Conservation (phyloP, 2,888 invertebrate species). For the Julus scanicus region DNA sequence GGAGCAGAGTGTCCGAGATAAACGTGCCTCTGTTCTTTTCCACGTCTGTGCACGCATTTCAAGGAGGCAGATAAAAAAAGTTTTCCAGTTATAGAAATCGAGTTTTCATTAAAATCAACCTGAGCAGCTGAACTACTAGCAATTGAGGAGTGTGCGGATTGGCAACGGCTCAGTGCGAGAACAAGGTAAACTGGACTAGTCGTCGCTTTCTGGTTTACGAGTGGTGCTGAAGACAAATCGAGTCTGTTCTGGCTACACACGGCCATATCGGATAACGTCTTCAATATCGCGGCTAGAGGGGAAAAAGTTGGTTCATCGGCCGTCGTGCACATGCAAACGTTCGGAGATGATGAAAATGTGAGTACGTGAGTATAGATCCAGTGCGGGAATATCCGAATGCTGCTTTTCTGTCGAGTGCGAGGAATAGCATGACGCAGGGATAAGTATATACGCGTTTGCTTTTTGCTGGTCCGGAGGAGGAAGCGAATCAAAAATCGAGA, state of each 20-base stretch:
- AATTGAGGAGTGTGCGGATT: background rate
- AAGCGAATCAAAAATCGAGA: background rate
- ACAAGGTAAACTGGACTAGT: constrained; percentile 28
- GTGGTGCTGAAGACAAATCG: background rate
- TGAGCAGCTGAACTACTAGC: background rate
- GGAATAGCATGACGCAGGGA: background rate
- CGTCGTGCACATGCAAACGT: too few relatives aligned
- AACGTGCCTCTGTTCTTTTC: constrained; percentile 5
- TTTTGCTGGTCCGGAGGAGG: background rate
- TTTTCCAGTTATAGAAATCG: background rate
- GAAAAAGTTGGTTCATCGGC: too few relatives aligned
- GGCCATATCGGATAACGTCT: background rate
- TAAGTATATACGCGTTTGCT: background rate
- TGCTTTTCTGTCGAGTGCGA: background rate
- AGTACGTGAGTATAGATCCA: background rate
- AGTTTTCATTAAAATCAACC: background rate
- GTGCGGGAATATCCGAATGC: background rate
- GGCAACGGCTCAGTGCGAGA: background rate
- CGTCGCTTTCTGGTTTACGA: background rate
- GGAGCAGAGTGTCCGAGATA: constrained; percentile 26
- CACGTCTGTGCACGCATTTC: constrained; percentile 38
- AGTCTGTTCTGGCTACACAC: background rate
- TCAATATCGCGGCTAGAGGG: too few relatives aligned
- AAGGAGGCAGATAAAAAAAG: background rate
- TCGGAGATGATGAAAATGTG: background rate